phyloP scores from a whole-genome alignment of 1,140 invertebrate genomes.

The Ceratina australensis region DNA sequence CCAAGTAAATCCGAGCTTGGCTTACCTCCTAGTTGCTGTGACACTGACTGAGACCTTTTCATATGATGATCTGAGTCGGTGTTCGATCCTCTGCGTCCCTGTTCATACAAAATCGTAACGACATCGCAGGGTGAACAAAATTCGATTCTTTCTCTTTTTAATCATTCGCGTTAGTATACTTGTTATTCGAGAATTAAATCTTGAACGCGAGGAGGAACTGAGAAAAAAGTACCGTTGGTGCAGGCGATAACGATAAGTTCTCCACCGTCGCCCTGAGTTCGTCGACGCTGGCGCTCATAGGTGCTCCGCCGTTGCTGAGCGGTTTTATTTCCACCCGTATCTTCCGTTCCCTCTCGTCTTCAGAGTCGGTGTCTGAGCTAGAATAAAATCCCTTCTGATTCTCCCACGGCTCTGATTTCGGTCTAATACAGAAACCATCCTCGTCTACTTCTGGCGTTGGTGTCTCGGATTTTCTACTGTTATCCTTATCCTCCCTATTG shows the following conservation, averaged over 20 bases:
- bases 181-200: background rate
- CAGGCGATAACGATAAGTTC: conserved; percentile 92
- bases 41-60: conserved; percentile 89
- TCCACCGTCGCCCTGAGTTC: conserved; percentile 95
- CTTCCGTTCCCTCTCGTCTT: conserved; percentile 91
- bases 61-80: conserved; percentile 85
- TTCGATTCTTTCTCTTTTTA: too few species aligned
- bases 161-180: too few species aligned
- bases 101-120: conserved; percentile 22
- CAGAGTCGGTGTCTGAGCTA: conserved; percentile 94
- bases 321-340: conserved; percentile 98
- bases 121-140: background rate
- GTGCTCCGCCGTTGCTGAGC: conserved; percentile 90
- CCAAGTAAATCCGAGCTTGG: conserved; percentile 89
- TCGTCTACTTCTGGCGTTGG: conserved; percentile 92
- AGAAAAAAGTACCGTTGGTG: conserved; percentile 78
- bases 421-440: conserved; percentile 95
- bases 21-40: conserved; percentile 88
- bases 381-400: conserved; percentile 91
- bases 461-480: conserved; percentile 81
- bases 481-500: conserved; percentile 86
- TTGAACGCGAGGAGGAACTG: background rate
- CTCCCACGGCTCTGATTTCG: conserved; percentile 84
- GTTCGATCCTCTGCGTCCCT: conserved; percentile 81
- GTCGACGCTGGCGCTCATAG: conserved; percentile 95